Base-by-base conservation (phyloP, 2,797 vertebrate genomes). In the Premnoplex brunnescens region DNA sequence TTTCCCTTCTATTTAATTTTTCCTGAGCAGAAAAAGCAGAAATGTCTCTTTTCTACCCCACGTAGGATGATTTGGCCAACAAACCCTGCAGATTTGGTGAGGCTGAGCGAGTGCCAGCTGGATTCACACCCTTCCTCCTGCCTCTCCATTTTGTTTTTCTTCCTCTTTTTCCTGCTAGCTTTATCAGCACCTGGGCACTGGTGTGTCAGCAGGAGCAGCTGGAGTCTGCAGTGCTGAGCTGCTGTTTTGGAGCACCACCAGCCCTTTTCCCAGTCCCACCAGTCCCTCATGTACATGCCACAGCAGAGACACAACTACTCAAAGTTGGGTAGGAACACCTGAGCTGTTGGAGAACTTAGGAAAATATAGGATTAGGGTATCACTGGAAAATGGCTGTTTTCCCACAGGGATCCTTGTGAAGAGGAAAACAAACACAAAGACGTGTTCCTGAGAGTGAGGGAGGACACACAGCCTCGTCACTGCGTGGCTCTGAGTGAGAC, bases 171-270 rank as follows among this genome's bases (percentile, higher is more conserved):
- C 32, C 66, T 76, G 21, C 73, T 68, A 10, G 43, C 54, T 91
- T 68, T 46, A 48, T 68, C 32, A 84, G 82, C 79, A 67, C 60
- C 72, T 63, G 49, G 76, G 59, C 85, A 43, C 63, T 0, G 1
- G 36, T 12, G 36, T 64, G 26, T 46, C 63, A 52, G 23, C 0
- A 0, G 0, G 2, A 20, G 51, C 39, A 82, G 51, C 59, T 56
- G 55, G 37, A 91, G 8, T n/a, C 72, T 30, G 18, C 21, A 52
- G 68, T 3, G 3, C 72, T 41, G 68, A 82, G 59, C 75, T 79
- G 34, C 67, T 11, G 19, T 37, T 79, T 41, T 3, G 1, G 43
- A 80, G 43, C 54, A 51, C 23, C 64, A 20, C 22, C 30, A 36
- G 39, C 30, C 30, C 49, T 21, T 64, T 81, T 10, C 28, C 69